A percentile compares a stretch with the other conserved stretches of the same genome.
Evolutionary conservation across 2,888 invertebrate species (phyloP).

Genomic region (Melinaea marsaeus): DNA sequence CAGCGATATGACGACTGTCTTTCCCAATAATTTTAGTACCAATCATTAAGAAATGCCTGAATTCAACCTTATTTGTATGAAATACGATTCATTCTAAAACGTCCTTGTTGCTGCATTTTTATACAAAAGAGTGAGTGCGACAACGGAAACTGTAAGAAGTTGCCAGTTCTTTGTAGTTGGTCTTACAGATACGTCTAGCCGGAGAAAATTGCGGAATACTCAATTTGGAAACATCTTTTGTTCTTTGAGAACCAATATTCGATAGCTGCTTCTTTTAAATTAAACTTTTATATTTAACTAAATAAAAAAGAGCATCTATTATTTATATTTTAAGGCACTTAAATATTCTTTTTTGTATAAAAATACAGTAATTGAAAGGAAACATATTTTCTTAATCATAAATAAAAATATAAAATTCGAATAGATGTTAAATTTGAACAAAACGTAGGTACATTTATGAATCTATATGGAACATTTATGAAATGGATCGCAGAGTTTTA

Average conservation of each 20-base stretch:
- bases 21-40: conserved; percentile 31
- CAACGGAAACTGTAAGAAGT: conserved; percentile 39
- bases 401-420: no score
- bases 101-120: conserved; percentile 27
- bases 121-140: conserved; percentile 50
- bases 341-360: no score
- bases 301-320: no score
- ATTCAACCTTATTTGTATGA: conserved; percentile 7
- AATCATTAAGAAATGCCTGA: conserved; percentile 6
- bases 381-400: no score
- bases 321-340: no score
- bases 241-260: background rate
- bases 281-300: no score
- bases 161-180: conserved; percentile 37
- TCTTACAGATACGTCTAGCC: conserved; percentile 23
- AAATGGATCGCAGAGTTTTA: no score
- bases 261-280: no score
- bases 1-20: conserved; percentile 39
- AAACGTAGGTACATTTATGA: no score
- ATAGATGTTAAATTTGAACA: no score
- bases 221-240: conserved; percentile 7
- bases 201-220: conserved; percentile 39
- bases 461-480: no score
- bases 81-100: conserved; percentile 10
- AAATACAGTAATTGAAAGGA: no score